Percentiles rank a stretch among this genome's conserved stretches.
Conservation (phyloP, 2,888 invertebrate species). For the Cenopis cana region DNA sequence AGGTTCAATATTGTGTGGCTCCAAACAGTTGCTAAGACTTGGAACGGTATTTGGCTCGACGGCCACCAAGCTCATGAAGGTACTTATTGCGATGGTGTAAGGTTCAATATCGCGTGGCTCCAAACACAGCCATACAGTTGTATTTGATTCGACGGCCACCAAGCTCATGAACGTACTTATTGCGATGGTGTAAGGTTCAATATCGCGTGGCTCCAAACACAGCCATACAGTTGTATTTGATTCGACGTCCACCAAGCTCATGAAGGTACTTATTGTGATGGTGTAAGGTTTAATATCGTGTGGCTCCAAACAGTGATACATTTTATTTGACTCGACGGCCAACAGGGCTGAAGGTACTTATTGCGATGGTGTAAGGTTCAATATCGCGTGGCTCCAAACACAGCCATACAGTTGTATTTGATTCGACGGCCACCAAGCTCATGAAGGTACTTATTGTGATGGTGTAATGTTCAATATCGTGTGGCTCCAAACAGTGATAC, state of each 20-base stretch:
- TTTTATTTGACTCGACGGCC: too few relatives aligned
- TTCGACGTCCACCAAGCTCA: slow-evolving; percentile 91
- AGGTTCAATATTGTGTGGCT: background rate
- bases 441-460: too few relatives aligned
- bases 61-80: too few relatives aligned
- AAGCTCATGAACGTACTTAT: slow-evolving; percentile 90
- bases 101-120: too few relatives aligned
- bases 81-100: too few relatives aligned
- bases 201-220: background rate
- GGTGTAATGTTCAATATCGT: too few relatives aligned
- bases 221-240: slow-evolving; percentile 73
- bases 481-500: too few relatives aligned
- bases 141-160: too few relatives aligned
- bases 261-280: slow-evolving; percentile 84
- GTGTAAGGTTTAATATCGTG: slow-evolving; percentile 63
- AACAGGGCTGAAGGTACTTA: slow-evolving; percentile 87
- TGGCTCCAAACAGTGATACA: slow-evolving; percentile 69
- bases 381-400: background rate
- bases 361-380: slow-evolving; percentile 63
- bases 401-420: slow-evolving; percentile 73
- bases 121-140: too few relatives aligned
- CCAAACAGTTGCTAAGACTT: too few relatives aligned
- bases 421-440: too few relatives aligned
- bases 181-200: slow-evolving; percentile 63
- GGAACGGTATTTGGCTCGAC: too few relatives aligned